A percentile compares a stretch with the other conserved stretches of the same genome.
Conservation (phyloP, 2,113 vertebrate species). For the Phocoena phocoena region DNA sequence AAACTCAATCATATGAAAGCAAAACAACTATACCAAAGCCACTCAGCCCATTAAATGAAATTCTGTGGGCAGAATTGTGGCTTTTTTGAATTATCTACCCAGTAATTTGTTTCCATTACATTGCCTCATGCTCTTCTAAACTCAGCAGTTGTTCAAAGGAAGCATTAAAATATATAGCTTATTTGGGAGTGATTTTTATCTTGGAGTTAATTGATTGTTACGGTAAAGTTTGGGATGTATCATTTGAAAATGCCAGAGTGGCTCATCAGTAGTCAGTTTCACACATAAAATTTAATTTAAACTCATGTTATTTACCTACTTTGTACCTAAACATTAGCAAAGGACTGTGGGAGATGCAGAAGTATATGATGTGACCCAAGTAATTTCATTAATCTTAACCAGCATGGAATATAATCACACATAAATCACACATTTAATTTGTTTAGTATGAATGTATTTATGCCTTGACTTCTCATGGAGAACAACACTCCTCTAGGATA, state of each 20-base stretch:
- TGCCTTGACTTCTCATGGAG: not conserved
- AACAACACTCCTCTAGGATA: not conserved
- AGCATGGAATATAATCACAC: not conserved
- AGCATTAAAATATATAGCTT: not conserved
- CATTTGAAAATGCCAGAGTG: slow-evolving; percentile 27
- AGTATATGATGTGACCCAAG: not conserved
- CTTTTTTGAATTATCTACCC: not conserved
- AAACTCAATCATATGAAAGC: not conserved
- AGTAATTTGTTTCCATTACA: not conserved
- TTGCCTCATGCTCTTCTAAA: not conserved
- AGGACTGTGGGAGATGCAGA: not conserved
- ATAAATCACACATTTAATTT: not conserved
- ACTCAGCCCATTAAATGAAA: not conserved
- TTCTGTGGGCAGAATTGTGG: not conserved
- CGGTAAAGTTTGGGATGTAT: not conserved
- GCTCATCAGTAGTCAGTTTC: not conserved
- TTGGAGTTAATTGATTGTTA: not conserved
- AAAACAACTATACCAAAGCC: not conserved
- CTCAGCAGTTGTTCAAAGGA: slow-evolving; percentile 1
- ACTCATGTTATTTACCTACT: not conserved
- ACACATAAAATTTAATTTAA: not conserved
- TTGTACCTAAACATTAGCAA: not conserved
- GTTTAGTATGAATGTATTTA: not conserved
- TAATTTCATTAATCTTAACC: not conserved
- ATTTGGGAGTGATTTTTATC: slow-evolving; percentile 2